These are phyloP conservation scores for Gastrophryne carolinensis DNA, from an alignment of 2,797 vertebrate genomes.

Conservation along the genomic window DNA sequence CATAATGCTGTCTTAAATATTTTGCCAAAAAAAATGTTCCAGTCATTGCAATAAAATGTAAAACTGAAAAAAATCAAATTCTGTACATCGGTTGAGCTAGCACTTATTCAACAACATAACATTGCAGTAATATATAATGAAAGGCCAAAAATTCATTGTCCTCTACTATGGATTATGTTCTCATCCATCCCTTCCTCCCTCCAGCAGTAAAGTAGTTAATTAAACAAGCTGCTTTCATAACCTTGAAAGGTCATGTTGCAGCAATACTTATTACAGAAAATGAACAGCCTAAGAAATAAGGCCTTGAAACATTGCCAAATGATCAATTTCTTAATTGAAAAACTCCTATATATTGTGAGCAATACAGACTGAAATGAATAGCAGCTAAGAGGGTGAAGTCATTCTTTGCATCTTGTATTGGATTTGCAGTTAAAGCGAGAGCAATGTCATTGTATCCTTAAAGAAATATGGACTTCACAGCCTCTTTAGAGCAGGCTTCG, in stretches of 20 bases:
- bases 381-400: constrained; percentile 34
- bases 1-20: too few relatives aligned
- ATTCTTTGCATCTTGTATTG: constrained; percentile 26
- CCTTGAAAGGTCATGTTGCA: constrained; percentile 49
- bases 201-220: constrained; percentile 49
- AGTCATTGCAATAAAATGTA: too few relatives aligned
- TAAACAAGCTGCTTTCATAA: constrained; percentile 47
- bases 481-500: too few relatives aligned
- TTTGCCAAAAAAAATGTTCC: too few relatives aligned
- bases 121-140: constrained; percentile 9
- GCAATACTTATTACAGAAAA: constrained; percentile 47
- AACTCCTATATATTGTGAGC: constrained; percentile 43
- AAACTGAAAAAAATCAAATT: too few relatives aligned
- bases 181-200: constrained; percentile 27
- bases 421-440: constrained; percentile 17
- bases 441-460: not conserved
- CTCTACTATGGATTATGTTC: constrained; percentile 32
- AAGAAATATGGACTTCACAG: too few relatives aligned
- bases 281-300: constrained; percentile 42
- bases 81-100: too few relatives aligned
- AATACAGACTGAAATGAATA: constrained; percentile 33
- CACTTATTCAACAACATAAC: constrained; percentile 19
- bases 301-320: constrained; percentile 46
- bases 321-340: constrained; percentile 53
- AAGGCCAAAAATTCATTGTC: constrained; percentile 15